Percentiles rank a stretch among this genome's conserved stretches.
Evolutionary conservation across 2,113 vertebrate genomes (phyloP).

Genomic region (Lasiurus cinereus): DNA sequence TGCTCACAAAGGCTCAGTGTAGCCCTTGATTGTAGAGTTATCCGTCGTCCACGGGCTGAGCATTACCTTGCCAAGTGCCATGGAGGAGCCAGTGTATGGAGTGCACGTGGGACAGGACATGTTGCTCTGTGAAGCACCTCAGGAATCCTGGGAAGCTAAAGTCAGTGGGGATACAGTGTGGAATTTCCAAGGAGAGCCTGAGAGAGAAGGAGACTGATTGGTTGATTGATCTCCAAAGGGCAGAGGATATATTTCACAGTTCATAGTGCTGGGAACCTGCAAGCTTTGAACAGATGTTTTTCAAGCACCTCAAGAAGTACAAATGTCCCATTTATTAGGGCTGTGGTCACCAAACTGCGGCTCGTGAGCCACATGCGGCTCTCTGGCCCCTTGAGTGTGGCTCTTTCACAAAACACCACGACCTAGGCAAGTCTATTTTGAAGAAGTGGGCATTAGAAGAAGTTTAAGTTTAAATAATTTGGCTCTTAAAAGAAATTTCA

Average conservation of each 20-base stretch:
- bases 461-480: too few relatives aligned
- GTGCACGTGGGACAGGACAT: background rate
- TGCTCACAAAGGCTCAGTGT: slow-evolving; percentile 6
- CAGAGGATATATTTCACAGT: background rate
- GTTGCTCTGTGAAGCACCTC: background rate
- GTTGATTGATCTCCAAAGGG: background rate
- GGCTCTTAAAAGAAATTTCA: too few relatives aligned
- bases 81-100: background rate
- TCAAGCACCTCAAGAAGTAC: background rate
- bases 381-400: too few relatives aligned
- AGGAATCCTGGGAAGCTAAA: background rate
- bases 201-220: background rate
- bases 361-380: too few relatives aligned
- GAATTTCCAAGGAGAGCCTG: background rate
- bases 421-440: too few relatives aligned
- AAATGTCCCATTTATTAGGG: background rate
- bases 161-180: background rate
- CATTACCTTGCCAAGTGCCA: slow-evolving; percentile 29
- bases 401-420: too few relatives aligned
- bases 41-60: background rate
- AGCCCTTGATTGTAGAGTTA: background rate
- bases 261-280: background rate
- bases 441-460: too few relatives aligned
- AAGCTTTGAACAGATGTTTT: slow-evolving; percentile 30
- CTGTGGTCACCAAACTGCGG: too few relatives aligned